phyloP scores from a whole-genome alignment of 2,113 vertebrate species.

The Oryzias woworae region DNA sequence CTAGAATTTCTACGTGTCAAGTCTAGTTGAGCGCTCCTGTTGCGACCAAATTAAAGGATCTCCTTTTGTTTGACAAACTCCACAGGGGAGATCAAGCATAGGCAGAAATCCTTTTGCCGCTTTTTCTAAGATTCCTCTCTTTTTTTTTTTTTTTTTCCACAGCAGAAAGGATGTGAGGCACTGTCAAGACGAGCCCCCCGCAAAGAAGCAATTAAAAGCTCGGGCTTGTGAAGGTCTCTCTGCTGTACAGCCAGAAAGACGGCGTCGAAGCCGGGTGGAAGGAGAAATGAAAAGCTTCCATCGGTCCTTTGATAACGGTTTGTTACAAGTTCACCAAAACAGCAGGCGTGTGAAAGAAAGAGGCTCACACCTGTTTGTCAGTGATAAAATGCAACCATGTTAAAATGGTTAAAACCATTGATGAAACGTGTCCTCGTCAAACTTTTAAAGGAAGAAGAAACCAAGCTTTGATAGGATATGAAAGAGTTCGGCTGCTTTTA shows the following conservation, averaged over 20 bases:
- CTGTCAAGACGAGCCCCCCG: slow-evolving; percentile 75
- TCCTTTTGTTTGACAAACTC: slow-evolving; percentile 79
- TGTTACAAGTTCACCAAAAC: slow-evolving; percentile 54
- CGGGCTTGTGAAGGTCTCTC: slow-evolving; percentile 76
- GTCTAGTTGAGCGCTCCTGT: slow-evolving; percentile 63
- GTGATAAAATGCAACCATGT: slow-evolving; percentile 47
- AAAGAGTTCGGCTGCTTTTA: slow-evolving; percentile 20
- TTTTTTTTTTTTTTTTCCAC: slow-evolving; percentile 46
- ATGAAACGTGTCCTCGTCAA: slow-evolving; percentile 29
- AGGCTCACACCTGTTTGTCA: slow-evolving; percentile 45
- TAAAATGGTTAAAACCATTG: slow-evolving; percentile 16
- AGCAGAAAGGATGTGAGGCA: slow-evolving; percentile 63
- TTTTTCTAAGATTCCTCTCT: slow-evolving; percentile 65
- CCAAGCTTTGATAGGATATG: slow-evolving; percentile 39
- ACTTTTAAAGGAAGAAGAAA: slow-evolving; percentile 36
- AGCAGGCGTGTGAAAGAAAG: slow-evolving; percentile 34
- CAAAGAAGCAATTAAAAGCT: slow-evolving; percentile 81
- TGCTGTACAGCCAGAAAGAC: slow-evolving; percentile 53
- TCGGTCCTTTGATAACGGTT: slow-evolving; percentile 53
- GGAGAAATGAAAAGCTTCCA: slow-evolving; percentile 63
- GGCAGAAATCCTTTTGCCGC: slow-evolving; percentile 70
- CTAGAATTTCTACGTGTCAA: slow-evolving; percentile 45
- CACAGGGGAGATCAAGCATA: slow-evolving; percentile 70
- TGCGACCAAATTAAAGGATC: slow-evolving; percentile 77
- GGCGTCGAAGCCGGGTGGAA: slow-evolving; percentile 42